Evolutionary conservation across 2,797 vertebrate species (phyloP).

Genomic region (Lophotriccus pileatus): DNA sequence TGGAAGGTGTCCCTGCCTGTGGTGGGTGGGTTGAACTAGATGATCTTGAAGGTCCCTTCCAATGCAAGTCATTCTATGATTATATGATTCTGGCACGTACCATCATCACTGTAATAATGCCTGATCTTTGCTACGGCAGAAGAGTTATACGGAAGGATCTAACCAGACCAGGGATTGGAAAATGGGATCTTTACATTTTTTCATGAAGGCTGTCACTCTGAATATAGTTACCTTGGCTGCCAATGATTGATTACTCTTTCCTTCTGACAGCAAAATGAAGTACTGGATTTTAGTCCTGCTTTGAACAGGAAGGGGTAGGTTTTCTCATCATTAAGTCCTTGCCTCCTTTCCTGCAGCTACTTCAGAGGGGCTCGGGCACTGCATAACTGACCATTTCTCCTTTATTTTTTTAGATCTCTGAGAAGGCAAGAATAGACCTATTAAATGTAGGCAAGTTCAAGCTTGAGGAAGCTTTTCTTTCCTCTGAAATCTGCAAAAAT

Average conservation of each 20-base stretch:
- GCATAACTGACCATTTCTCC: background rate
- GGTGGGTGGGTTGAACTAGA: background rate
- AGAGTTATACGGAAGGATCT: background rate
- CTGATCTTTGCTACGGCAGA: background rate
- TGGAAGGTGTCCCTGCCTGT: background rate
- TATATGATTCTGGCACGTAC: background rate
- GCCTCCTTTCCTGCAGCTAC: fast-evolving
- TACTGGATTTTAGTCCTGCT: background rate
- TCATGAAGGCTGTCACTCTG: background rate
- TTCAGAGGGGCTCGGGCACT: background rate
- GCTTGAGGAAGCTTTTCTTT: background rate
- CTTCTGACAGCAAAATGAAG: background rate
- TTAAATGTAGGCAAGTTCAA: background rate
- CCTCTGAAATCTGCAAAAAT: background rate
- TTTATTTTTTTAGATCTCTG: background rate
- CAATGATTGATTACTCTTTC: background rate
- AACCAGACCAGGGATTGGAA: background rate
- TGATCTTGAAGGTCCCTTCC: background rate
- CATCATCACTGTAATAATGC: background rate
- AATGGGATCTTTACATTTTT: background rate
- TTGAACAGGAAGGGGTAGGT: background rate
- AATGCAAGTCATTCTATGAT: background rate
- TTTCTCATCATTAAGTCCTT: background rate
- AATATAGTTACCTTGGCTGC: background rate
- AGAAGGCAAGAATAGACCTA: background rate